Conservation (phyloP, 2,888 invertebrate species). For the Drosophila kokeensis region DNA sequence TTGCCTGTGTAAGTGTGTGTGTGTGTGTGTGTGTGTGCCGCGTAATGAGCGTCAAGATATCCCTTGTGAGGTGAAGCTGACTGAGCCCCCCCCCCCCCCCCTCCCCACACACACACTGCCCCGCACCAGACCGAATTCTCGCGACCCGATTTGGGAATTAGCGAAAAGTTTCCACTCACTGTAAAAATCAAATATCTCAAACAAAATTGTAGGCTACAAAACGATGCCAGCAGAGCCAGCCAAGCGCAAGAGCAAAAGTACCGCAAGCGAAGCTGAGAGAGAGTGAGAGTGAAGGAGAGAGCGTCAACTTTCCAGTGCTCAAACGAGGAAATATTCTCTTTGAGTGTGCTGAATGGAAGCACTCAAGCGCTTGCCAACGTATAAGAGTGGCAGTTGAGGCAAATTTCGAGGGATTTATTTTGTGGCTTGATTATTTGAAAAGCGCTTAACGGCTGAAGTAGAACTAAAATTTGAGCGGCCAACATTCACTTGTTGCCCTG, state of each 20-base stretch:
- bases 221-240: slow-evolving; percentile 28
- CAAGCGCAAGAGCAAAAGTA: slow-evolving; percentile 57
- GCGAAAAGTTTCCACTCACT: slow-evolving; percentile 51
- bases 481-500: slow-evolving; percentile 68
- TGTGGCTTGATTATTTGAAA: slow-evolving; percentile 46
- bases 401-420: slow-evolving; percentile 28
- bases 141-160: slow-evolving; percentile 49
- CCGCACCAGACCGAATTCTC: slow-evolving; percentile 3
- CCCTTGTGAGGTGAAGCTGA: slow-evolving; percentile 19
- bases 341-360: slow-evolving; percentile 66
- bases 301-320: slow-evolving; percentile 43
- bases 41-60: slow-evolving; percentile 58
- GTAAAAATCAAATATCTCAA: slow-evolving; percentile 52
- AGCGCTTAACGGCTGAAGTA: slow-evolving; percentile 36
- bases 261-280: slow-evolving; percentile 8
- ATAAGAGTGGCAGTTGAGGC: slow-evolving; percentile 54
- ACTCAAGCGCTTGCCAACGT: slow-evolving; percentile 20
- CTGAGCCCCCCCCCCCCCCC: background rate
- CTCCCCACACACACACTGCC: slow-evolving; percentile 3
- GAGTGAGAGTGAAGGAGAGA: background rate
- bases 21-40: slow-evolving; percentile 7
- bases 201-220: slow-evolving; percentile 63
- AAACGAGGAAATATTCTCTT: slow-evolving; percentile 63
- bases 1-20: slow-evolving; percentile 10
- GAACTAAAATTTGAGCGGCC: slow-evolving; percentile 5